phyloP scores from a whole-genome alignment of 2,113 vertebrate species.

The Pycnonotus jocosus region DNA sequence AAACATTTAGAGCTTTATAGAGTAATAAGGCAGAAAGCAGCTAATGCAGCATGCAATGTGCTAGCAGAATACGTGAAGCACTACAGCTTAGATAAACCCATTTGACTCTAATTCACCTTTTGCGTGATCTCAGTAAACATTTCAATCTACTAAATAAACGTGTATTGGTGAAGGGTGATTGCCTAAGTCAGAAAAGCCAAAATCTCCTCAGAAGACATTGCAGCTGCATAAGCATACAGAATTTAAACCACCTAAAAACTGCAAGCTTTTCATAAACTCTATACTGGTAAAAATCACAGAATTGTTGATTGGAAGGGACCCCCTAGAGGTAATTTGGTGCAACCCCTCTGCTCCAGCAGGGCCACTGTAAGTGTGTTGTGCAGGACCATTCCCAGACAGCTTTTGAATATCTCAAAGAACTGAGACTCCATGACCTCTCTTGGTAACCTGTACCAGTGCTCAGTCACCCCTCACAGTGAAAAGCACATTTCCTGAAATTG shows the following conservation, averaged over 20 bases:
- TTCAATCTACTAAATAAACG: not conserved
- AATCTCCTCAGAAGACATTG: not conserved
- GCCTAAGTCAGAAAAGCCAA: not conserved
- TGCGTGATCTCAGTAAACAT: not conserved
- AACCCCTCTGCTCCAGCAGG: not conserved
- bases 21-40: conserved; percentile 35
- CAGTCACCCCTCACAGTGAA: not conserved
- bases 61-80: not conserved
- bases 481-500: not conserved
- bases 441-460: not conserved
- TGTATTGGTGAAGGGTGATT: not conserved
- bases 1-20: conserved; percentile 10
- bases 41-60: not conserved
- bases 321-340: not conserved
- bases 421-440: not conserved
- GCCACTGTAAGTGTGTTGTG: fast-evolving
- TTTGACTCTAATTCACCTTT: conserved; percentile 18
- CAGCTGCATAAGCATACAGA: not conserved
- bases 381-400: not conserved
- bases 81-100: not conserved
- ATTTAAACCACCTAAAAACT: not conserved
- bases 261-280: not conserved
- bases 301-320: not conserved
- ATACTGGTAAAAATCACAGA: not conserved
- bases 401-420: not conserved